phyloP scores from a whole-genome alignment of 1,140 invertebrate species.

The Drosophila murphyi region DNA sequence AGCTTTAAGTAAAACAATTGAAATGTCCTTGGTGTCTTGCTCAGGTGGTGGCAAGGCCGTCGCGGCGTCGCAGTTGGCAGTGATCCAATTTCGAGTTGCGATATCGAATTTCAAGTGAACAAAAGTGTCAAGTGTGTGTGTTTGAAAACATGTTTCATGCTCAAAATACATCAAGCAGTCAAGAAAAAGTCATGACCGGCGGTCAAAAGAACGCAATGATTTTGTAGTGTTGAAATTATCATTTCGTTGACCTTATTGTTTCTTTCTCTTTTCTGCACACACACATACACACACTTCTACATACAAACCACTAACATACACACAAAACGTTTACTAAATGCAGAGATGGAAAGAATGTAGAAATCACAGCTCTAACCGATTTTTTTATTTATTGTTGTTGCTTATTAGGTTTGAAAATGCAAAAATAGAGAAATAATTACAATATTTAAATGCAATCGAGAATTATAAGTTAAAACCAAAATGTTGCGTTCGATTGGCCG shows the following conservation, averaged over 20 bases:
- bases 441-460: conserved; percentile 4
- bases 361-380: conserved; percentile 54
- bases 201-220: background rate
- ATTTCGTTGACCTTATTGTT: conserved; percentile 9
- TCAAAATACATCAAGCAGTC: background rate
- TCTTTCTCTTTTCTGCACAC: conserved; percentile 5
- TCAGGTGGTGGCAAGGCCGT: background rate
- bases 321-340: conserved; percentile 12
- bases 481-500: conserved; percentile 84
- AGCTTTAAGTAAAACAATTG: too few relatives aligned
- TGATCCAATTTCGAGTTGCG: background rate
- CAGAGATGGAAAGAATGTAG: conserved; percentile 8
- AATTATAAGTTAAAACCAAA: conserved; percentile 43
- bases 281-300: background rate
- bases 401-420: conserved; percentile 77
- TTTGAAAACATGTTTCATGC: background rate
- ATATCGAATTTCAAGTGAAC: background rate
- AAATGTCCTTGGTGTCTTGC: background rate
- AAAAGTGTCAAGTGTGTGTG: conserved; percentile 2
- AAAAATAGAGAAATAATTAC: conserved; percentile 62
- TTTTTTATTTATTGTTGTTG: conserved; percentile 67
- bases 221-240: background rate
- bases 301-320: conserved; percentile 14
- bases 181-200: background rate
- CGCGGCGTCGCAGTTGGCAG: background rate